These are phyloP conservation scores for Ficedula albicollis DNA, from an alignment of 2,797 vertebrate genomes.

Conservation along the genomic window DNA sequence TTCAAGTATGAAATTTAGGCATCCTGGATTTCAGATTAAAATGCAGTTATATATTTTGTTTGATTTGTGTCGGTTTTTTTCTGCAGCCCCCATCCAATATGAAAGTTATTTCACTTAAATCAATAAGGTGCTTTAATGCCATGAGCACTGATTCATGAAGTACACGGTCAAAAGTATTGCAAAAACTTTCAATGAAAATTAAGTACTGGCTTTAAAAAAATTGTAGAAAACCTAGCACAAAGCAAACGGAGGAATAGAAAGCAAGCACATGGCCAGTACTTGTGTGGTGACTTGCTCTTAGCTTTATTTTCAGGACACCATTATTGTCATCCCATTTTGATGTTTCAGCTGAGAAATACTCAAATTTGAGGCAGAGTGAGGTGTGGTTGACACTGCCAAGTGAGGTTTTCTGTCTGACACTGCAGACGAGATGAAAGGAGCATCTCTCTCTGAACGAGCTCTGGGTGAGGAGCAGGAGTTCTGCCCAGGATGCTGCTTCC, in stretches of 20 bases:
- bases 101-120: neutral
- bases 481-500: neutral
- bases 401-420: neutral
- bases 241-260: neutral
- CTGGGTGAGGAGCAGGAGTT: neutral
- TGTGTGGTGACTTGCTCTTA: neutral
- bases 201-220: neutral
- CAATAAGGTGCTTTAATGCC: neutral
- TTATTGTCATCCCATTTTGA: neutral
- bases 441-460: neutral
- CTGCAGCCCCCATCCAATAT: fast-evolving
- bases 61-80: neutral
- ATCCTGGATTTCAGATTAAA: neutral
- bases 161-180: fast-evolving
- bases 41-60: fast-evolving
- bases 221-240: neutral
- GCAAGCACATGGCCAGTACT: neutral
- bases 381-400: neutral
- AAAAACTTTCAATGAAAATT: neutral
- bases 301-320: neutral
- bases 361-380: neutral
- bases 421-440: neutral
- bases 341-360: neutral
- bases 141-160: neutral
- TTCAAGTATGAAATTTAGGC: neutral